Percentiles rank a stretch among this genome's conserved stretches.
These are phyloP conservation scores for Trachelus troglodyta DNA, from an alignment of 2,888 invertebrate genomes.

Conservation along the genomic window DNA sequence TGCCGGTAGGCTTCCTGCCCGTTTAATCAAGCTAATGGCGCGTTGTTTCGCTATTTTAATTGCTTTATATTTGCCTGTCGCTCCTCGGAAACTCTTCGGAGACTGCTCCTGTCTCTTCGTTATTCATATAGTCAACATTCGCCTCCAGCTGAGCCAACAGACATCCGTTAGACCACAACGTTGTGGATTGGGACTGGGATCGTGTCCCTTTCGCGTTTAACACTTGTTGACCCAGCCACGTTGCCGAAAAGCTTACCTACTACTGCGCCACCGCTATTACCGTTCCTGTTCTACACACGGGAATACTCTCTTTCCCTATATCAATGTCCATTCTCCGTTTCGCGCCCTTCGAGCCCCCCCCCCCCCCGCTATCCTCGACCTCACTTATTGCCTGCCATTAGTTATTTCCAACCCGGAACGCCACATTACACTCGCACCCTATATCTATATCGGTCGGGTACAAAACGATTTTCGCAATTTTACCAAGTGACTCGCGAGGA, in stretches of 20 bases:
- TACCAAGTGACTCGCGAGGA: background rate
- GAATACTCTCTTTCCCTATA: background rate
- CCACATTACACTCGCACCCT: background rate
- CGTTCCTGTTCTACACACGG: background rate
- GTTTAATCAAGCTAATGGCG: slow-evolving; percentile 30
- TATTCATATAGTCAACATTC: background rate
- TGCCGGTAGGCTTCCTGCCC: slow-evolving; percentile 3
- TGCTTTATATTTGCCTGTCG: slow-evolving; percentile 1
- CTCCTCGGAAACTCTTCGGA: background rate
- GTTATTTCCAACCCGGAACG: background rate
- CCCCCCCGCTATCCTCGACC: background rate
- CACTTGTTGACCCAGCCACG: background rate
- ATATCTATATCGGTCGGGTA: background rate
- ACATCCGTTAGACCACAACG: background rate
- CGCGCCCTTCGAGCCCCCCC: background rate
- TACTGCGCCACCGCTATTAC: background rate
- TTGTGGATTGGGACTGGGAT: background rate
- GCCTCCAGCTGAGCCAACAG: background rate
- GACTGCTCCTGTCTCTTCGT: background rate
- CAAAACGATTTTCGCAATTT: background rate
- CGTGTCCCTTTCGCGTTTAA: background rate
- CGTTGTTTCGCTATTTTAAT: slow-evolving; percentile 28
- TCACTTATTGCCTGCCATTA: background rate
- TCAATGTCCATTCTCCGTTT: background rate
- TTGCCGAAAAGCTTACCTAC: background rate